Base-by-base conservation (phyloP, 2,113 vertebrate genomes). In the Pachycephala philippinensis region DNA sequence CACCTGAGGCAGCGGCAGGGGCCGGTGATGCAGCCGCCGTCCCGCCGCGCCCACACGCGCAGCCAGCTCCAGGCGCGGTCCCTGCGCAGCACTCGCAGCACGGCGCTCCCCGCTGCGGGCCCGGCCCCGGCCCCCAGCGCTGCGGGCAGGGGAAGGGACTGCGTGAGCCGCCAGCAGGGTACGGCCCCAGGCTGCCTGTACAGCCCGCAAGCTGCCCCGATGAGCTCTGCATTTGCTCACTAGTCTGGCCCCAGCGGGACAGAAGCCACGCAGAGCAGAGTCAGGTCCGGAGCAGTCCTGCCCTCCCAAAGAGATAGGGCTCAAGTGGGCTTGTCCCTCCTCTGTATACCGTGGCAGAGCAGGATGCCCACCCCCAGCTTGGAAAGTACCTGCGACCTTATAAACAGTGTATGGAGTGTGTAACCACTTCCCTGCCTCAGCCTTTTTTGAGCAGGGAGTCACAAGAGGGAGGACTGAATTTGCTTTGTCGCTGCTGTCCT, bases 11-110 rank as follows among this genome's bases (percentile, higher is more conserved):
- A 74, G 54, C 10, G 66, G 85, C 89, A 52, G 53, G 53, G 8
- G 53, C 53, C 33, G 53, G 53, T 13, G 77, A 96, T 91, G 72
- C 68, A 44, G 71, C 11, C 59, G 28, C 31, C 18, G 49, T 86
- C 87, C 53, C 76, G 56, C 74, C 52, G 70, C 4, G 84, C 93
- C 14, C 33, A 81, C 12, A 90, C 70, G 4, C 20, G 27, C 10
- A 96, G 74, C 94, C 96, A 96, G 93, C 14, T 60, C 94, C 96
- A 96, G 61, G 56, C 64, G 15, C 16, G 37, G 75, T 96, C 95
- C 19, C 27, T 33, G 71, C 56, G 91, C 80, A 90, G 89, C 47
- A 81, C 30, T 0, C 95, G 77, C 35, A 91, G 84, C 87, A 93
- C 93, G 0, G 40, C 82, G 1, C 63, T 12, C n/a, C 37, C 54